Conservation (phyloP, 2,113 vertebrate species). For the Halcyon malimbica region DNA sequence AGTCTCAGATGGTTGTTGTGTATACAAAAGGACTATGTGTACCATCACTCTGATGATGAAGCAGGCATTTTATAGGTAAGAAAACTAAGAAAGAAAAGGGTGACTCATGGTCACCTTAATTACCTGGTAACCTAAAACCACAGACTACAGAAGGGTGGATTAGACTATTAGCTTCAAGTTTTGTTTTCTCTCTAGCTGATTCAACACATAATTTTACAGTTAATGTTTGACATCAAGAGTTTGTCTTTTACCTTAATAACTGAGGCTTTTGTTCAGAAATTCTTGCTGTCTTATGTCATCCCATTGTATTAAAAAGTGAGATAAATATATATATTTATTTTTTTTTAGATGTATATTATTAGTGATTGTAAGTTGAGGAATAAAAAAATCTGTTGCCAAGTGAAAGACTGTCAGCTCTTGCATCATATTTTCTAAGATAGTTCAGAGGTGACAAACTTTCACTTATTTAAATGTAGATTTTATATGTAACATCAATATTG, state of each 20-base stretch:
- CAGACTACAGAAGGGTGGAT: neutral
- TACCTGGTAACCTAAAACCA: neutral
- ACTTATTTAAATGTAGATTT: neutral
- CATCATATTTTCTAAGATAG: neutral
- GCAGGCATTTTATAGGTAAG: neutral
- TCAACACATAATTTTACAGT: neutral
- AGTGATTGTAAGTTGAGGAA: neutral
- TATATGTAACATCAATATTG: neutral
- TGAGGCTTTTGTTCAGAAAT: neutral
- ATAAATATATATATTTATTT: neutral
- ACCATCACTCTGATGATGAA: neutral
- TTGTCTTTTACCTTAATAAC: neutral
- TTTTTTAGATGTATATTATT: neutral
- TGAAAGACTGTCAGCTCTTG: neutral
- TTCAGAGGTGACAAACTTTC: neutral
- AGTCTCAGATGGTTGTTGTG: neutral
- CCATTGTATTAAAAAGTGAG: neutral
- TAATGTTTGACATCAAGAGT: neutral
- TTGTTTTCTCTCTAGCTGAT: neutral
- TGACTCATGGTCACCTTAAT: neutral
- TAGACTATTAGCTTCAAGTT: neutral
- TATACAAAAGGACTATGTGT: neutral
- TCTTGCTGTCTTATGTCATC: neutral
- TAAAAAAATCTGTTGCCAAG: neutral
- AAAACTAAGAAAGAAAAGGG: neutral